These are phyloP conservation scores for Cotesia vestalis DNA, from an alignment of 1,140 invertebrate species.

Conservation along the genomic window DNA sequence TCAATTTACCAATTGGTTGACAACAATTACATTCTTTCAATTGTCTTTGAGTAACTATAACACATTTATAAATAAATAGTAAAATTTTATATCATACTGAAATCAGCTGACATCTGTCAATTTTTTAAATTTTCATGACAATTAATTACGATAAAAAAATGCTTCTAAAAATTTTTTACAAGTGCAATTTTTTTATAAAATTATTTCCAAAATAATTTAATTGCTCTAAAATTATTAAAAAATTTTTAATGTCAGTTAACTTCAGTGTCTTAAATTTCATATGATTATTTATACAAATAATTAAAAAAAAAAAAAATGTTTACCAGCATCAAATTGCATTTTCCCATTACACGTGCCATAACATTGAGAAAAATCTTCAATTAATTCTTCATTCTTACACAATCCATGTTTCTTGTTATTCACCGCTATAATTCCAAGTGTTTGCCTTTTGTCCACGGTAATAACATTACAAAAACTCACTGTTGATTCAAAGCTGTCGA, in stretches of 20 bases:
- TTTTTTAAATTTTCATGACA: not conserved
- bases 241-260: too few species aligned
- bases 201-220: too few species aligned
- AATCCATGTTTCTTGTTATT: slow-evolving; percentile 62
- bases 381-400: slow-evolving; percentile 70
- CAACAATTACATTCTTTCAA: slow-evolving; percentile 71
- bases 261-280: too few species aligned
- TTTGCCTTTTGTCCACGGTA: slow-evolving; percentile 65
- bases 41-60: slow-evolving; percentile 66
- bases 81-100: slow-evolving; percentile 8
- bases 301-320: slow-evolving; percentile 35
- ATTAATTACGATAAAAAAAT: too few species aligned
- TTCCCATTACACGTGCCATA: slow-evolving; percentile 73
- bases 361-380: slow-evolving; percentile 74
- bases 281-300: too few species aligned
- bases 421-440: slow-evolving; percentile 68
- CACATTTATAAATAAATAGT: too few species aligned
- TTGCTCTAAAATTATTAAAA: too few species aligned
- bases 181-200: too few species aligned
- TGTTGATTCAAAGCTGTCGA: too few species aligned
- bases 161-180: too few species aligned
- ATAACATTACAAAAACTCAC: slow-evolving; percentile 67
- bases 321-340: slow-evolving; percentile 71
- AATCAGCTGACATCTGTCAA: not conserved
- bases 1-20: slow-evolving; percentile 61